Evolutionary conservation across 2,888 invertebrate genomes (phyloP).

Genomic region (Ctena decussata): DNA sequence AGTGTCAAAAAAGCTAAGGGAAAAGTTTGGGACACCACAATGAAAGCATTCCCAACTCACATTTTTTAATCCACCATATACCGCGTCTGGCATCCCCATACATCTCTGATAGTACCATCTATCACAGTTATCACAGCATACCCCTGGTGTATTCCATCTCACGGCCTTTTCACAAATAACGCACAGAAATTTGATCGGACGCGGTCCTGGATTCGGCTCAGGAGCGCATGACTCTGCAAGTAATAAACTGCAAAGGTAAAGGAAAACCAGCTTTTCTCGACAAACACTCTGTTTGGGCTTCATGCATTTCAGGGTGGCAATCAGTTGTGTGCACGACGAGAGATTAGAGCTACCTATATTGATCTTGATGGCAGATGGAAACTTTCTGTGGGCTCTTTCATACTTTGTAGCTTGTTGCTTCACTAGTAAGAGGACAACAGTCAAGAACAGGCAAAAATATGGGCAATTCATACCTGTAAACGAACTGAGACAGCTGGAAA

Average conservation of each 20-base stretch:
- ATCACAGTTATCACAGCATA: background rate
- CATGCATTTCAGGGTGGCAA: background rate
- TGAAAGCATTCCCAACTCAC: background rate
- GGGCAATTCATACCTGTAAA: background rate
- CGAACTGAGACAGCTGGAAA: background rate
- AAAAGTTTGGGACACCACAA: constrained; percentile 39
- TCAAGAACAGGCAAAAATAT: background rate
- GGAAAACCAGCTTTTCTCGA: background rate
- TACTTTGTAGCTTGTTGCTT: background rate
- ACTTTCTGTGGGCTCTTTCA: background rate
- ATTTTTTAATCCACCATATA: background rate
- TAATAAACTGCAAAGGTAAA: background rate
- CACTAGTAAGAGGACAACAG: background rate
- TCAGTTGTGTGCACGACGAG: background rate
- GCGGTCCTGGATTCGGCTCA: background rate
- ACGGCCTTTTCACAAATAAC: background rate
- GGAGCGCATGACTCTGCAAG: background rate
- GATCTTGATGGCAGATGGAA: background rate
- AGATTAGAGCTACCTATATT: background rate
- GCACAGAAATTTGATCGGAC: background rate
- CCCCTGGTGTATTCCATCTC: background rate
- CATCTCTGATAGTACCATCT: no score
- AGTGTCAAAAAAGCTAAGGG: constrained; percentile 22
- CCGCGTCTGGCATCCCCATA: no score
- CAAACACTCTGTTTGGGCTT: background rate